phyloP scores from a whole-genome alignment of 2,113 vertebrate genomes.

The Australoheros scitulus region DNA sequence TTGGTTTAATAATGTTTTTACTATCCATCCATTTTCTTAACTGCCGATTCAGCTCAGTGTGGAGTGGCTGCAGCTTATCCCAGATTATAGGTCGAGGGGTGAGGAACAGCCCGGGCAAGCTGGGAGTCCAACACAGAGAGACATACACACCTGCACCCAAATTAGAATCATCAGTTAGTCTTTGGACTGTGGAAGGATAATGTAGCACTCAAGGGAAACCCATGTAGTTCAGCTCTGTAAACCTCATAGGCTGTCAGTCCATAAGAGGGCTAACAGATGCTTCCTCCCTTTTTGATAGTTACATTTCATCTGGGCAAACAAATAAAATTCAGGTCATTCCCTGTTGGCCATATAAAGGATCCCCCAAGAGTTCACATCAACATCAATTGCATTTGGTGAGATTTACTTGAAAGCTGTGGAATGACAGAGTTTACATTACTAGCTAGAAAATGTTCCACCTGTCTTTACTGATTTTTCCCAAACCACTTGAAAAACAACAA shows the following conservation, averaged over 20 bases:
- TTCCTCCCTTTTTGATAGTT: neutral
- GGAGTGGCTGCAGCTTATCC: rapidly evolving
- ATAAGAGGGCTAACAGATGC: neutral
- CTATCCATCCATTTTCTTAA: neutral
- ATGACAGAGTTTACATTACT: neutral
- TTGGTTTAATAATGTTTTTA: neutral
- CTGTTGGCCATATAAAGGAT: neutral
- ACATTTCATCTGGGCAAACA: neutral
- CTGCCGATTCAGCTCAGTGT: neutral
- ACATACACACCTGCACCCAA: neutral
- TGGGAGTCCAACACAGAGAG: neutral
- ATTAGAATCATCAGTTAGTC: neutral
- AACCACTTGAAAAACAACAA: neutral
- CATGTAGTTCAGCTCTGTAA: neutral
- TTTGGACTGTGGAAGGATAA: slow-evolving; percentile 2
- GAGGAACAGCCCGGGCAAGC: neutral
- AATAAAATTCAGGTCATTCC: neutral
- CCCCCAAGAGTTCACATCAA: too few species aligned
- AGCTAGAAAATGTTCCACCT: neutral
- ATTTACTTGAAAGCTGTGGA: too few species aligned
- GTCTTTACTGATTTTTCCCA: neutral
- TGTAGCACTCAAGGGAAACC: neutral
- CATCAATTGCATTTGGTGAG: too few species aligned
- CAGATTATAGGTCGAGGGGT: neutral
- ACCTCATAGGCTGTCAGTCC: neutral